Evolutionary conservation across 2,113 vertebrate species (phyloP), one percentile per base, ranked within the genome.

Genomic region (Phylloscopus whistleri): DNA sequence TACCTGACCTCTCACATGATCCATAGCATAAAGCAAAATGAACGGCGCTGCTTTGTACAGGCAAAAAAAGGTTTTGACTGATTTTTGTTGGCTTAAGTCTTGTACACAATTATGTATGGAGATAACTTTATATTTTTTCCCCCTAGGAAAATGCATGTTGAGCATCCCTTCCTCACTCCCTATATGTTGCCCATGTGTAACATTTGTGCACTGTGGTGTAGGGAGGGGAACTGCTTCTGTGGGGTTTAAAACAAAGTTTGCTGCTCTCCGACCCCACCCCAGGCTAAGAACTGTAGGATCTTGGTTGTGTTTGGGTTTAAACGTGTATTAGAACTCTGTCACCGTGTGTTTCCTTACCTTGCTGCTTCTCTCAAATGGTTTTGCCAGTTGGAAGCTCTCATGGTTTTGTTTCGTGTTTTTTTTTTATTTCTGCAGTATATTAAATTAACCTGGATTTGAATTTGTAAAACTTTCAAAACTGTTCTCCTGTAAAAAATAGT

Each of bases 401-500:
- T 81, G 51, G 1, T 37, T 52, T 52, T 89, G 70, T 55, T 76
- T 75, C 3, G 8, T 30, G n/a, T 51, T 20, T 6, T 44, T 60
- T 85, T n/a, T 48, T 70, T 44, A 43, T 16, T 91, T 88, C 37
- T 89, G 31, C 43, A 56, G 27, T 11, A 8, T 27, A 82, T 69
- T 74, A 77, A 82, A 73, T 58, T 70, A 75, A 77, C 63, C 63
- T 69, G 39, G 39, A 81, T 67, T 89, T 85, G 49, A 49, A 48
- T 46, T 55, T 90, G 37, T 87, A 56, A 81, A 44, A 70, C 30
- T 74, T 85, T 30, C 33, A 75, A 75, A 96, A 80, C 76, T 92
- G 69, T 66, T 95, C 76, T 94, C 73, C 90, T 96, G 51, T 91
- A 91, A 87, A 64, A 77, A 24, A 6, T 20, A 58, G 66, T 62